Percentiles rank a stretch among this genome's conserved stretches.
Evolutionary conservation across 2,888 invertebrate genomes (phyloP).

Genomic region (Rhaphigaster nebulosa): DNA sequence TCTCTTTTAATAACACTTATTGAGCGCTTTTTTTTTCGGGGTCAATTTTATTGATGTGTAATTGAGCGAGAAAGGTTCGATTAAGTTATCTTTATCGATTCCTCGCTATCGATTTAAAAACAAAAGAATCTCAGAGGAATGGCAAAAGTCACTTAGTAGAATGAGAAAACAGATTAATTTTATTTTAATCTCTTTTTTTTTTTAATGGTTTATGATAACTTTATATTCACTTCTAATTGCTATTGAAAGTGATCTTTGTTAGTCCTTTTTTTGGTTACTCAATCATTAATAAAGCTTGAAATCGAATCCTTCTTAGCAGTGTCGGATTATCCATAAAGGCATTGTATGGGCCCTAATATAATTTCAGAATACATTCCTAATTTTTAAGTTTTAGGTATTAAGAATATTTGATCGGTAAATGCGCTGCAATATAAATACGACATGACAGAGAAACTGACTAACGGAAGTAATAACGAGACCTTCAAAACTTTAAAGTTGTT

Average conservation of each 20-base stretch:
- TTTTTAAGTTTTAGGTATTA: too few relatives aligned
- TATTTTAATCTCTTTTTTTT: not conserved
- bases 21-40: not conserved
- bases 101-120: not conserved
- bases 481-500: too few relatives aligned
- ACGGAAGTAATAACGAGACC: too few relatives aligned
- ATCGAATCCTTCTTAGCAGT: too few relatives aligned
- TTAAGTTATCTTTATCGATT: slow-evolving; percentile 34
- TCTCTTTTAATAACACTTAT: slow-evolving; percentile 9
- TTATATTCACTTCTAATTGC: not conserved
- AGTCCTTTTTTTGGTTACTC: too few relatives aligned
- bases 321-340: too few relatives aligned
- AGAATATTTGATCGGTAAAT: too few relatives aligned
- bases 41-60: not conserved
- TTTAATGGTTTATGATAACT: not conserved
- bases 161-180: not conserved
- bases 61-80: slow-evolving; percentile 18
- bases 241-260: not conserved
- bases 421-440: too few relatives aligned
- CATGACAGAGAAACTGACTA: too few relatives aligned
- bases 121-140: not conserved
- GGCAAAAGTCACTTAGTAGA: not conserved
- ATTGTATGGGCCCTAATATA: too few relatives aligned
- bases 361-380: too few relatives aligned
- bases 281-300: too few relatives aligned